phyloP scores from a whole-genome alignment of 2,113 vertebrate species.

The Gambusia holbrooki region DNA sequence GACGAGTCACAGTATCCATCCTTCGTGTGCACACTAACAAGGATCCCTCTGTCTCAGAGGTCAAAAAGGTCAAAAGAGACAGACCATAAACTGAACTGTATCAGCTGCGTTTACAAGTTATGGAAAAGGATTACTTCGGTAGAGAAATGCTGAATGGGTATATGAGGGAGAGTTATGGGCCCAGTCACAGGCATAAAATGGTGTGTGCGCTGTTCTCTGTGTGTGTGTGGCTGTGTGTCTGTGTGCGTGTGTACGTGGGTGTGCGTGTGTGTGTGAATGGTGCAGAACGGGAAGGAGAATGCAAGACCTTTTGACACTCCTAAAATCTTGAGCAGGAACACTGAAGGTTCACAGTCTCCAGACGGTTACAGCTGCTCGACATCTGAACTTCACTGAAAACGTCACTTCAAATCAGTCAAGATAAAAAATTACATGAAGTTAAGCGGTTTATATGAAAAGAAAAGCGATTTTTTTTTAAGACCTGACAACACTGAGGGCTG shows the following conservation, averaged over 20 bases:
- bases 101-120: conserved; percentile 30
- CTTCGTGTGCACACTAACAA: conserved; percentile 38
- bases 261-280: conserved; percentile 5
- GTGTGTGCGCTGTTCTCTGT: conserved; percentile 6
- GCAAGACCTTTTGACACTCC: conserved; percentile 43
- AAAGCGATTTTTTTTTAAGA: not conserved
- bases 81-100: conserved; percentile 35
- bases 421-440: not conserved
- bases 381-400: conserved; percentile 24
- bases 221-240: not conserved
- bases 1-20: conserved; percentile 37
- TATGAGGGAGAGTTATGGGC: conserved; percentile 16
- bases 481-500: not conserved
- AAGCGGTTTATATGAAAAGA: not conserved
- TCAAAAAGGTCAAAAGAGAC: conserved; percentile 34
- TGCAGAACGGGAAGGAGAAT: conserved; percentile 4
- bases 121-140: conserved; percentile 27
- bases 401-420: not conserved
- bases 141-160: conserved; percentile 21
- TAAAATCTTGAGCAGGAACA: conserved; percentile 37
- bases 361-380: conserved; percentile 35
- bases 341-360: conserved; percentile 39
- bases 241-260: conserved; percentile 4
- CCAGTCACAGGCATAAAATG: conserved; percentile 2
- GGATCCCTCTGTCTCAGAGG: conserved; percentile 50